A percentile compares a stretch with the other conserved stretches of the same genome.
Evolutionary conservation across 2,888 invertebrate genomes (phyloP).

Genomic region (Ischnura elegans): DNA sequence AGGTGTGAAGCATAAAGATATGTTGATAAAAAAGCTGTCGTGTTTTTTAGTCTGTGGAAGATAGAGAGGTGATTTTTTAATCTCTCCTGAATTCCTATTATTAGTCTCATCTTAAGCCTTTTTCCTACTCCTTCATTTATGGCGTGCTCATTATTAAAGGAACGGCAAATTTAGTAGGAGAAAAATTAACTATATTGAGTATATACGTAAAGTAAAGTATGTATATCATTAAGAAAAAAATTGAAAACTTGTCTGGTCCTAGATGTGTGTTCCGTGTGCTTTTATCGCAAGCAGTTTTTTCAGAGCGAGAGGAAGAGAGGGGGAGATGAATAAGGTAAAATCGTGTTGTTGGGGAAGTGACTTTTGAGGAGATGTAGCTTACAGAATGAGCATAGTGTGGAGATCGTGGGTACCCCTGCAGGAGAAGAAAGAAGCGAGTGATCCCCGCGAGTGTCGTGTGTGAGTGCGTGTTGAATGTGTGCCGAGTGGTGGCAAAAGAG

Average conservation of each 20-base stretch:
- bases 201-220: constrained; percentile 60
- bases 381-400: not conserved
- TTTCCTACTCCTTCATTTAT: constrained; percentile 66
- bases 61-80: constrained; percentile 53
- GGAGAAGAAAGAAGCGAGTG: constrained; percentile 56
- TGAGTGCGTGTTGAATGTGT: not conserved
- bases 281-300: constrained; percentile 61
- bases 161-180: constrained; percentile 62
- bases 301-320: not conserved
- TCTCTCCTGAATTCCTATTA: constrained; percentile 64
- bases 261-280: constrained; percentile 65
- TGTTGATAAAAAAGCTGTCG: constrained; percentile 22
- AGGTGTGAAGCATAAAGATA: constrained; percentile 24
- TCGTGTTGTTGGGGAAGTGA: not conserved
- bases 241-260: constrained; percentile 67
- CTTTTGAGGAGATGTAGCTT: not conserved
- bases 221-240: constrained; percentile 64
- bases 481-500: too few species aligned
- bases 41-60: constrained; percentile 52
- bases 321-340: not conserved
- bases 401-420: not conserved
- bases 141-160: constrained; percentile 66
- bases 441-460: not conserved
- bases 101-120: constrained; percentile 64
- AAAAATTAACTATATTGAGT: constrained; percentile 65